A percentile compares a stretch with the other conserved stretches of the same genome.
These are phyloP conservation scores for Lasioglossum zephyrum DNA, from an alignment of 2,888 invertebrate genomes.

Conservation along the genomic window DNA sequence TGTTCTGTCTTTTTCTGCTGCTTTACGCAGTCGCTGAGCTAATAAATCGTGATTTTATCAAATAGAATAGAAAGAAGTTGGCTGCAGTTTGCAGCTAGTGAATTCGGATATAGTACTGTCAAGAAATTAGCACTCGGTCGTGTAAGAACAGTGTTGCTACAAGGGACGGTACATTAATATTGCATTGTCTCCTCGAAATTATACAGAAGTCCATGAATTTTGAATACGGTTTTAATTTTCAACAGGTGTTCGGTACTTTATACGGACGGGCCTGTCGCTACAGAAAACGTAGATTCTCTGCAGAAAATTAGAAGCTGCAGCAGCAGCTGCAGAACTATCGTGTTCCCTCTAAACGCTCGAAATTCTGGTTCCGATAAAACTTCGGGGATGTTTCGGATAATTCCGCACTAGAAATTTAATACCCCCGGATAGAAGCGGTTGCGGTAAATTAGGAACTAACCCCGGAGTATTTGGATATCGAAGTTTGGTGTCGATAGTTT, in stretches of 20 bases:
- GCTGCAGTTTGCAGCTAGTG: neutral
- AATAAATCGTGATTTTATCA: neutral
- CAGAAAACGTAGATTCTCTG: constrained; percentile 13
- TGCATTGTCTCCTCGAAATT: neutral
- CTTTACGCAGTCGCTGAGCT: neutral
- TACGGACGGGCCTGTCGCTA: neutral
- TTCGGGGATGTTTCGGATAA: constrained; percentile 33
- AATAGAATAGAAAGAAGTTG: neutral
- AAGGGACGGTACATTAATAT: neutral
- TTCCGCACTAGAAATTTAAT: constrained; percentile 42
- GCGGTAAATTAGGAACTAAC: constrained; percentile 33
- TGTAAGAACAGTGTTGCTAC: neutral
- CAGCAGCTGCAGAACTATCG: constrained; percentile 7
- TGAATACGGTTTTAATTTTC: constrained; percentile 33
- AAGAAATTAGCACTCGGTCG: neutral
- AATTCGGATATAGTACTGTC: neutral
- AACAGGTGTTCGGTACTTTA: constrained; percentile 30
- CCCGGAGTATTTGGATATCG: neutral
- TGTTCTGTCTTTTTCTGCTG: neutral
- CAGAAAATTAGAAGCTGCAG: constrained; percentile 27
- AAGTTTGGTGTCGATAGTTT: neutral
- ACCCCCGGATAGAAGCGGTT: constrained; percentile 9
- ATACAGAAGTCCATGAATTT: constrained; percentile 15
- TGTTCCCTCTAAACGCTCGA: constrained; percentile 31
- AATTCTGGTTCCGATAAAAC: constrained; percentile 42